Conservation (phyloP, 1,140 invertebrate genomes). For the Nautilus pompilius region DNA sequence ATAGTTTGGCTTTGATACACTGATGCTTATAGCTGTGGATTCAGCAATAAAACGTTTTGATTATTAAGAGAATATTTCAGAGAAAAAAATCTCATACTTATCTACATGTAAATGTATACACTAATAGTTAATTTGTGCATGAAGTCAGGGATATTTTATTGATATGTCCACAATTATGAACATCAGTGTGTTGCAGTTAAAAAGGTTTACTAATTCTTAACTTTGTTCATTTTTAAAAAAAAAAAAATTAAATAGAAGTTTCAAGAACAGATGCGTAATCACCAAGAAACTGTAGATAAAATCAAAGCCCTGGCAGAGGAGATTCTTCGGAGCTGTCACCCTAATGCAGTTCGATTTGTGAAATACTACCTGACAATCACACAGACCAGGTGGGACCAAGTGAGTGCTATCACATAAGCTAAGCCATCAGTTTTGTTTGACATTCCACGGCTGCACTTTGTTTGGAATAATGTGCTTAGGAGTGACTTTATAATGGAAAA, state of each 20-base stretch:
- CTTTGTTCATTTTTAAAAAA: no score
- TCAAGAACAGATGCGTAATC: slow-evolving; percentile 75
- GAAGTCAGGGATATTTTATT: no score
- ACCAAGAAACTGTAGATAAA: slow-evolving; percentile 79
- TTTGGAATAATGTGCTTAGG: no score
- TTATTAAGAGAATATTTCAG: not conserved
- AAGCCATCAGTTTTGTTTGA: no score
- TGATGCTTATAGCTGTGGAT: not conserved
- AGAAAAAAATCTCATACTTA: no score
- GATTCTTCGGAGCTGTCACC: slow-evolving; percentile 88
- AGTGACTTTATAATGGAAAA: no score
- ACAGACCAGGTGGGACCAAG: slow-evolving; percentile 80
- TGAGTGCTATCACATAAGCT: slow-evolving; percentile 16
- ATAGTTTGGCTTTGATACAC: not conserved
- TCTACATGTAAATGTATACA: not conserved
- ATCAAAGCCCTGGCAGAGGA: slow-evolving; percentile 83
- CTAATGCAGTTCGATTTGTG: slow-evolving; percentile 90
- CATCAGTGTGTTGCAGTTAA: no score
- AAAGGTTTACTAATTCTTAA: not conserved
- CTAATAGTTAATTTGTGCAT: not conserved
- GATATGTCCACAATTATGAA: no score
- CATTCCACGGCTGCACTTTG: no score
- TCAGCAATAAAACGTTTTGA: not conserved
- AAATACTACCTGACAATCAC: slow-evolving; percentile 99
- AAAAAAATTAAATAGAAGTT: no score